Conservation (phyloP, 2,797 vertebrate genomes). For the Chaetophractus vellerosus region DNA sequence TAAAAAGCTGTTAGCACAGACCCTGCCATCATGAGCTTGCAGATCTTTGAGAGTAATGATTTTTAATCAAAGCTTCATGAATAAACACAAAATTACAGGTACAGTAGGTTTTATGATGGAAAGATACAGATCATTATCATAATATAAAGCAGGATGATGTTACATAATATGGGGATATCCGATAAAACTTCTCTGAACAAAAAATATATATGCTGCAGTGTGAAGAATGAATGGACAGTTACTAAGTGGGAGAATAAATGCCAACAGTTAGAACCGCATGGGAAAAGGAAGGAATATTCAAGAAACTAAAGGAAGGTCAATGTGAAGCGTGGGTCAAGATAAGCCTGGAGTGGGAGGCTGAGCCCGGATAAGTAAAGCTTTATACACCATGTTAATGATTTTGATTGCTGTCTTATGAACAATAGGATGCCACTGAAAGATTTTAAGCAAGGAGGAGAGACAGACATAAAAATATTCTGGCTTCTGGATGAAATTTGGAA, state of each 20-base stretch:
- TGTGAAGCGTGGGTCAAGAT: neutral
- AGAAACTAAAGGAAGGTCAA: neutral
- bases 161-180: neutral
- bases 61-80: constrained; percentile 30
- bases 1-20: neutral
- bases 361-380: neutral
- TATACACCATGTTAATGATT: neutral
- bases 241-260: neutral
- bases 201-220: neutral
- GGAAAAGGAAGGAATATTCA: neutral
- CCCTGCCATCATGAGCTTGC: neutral
- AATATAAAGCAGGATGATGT: neutral
- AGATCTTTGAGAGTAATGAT: neutral
- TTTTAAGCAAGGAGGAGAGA: neutral
- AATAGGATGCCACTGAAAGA: neutral
- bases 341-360: neutral
- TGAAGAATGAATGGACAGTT: neutral
- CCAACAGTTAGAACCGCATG: neutral
- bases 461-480: neutral
- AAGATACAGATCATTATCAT: neutral
- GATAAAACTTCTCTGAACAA: neutral
- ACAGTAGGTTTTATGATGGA: neutral
- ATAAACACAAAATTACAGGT: constrained; percentile 7
- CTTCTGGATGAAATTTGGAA: neutral
- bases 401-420: neutral